Evolutionary conservation across 2,113 vertebrate species (phyloP).

Genomic region (Piprites chloris): DNA sequence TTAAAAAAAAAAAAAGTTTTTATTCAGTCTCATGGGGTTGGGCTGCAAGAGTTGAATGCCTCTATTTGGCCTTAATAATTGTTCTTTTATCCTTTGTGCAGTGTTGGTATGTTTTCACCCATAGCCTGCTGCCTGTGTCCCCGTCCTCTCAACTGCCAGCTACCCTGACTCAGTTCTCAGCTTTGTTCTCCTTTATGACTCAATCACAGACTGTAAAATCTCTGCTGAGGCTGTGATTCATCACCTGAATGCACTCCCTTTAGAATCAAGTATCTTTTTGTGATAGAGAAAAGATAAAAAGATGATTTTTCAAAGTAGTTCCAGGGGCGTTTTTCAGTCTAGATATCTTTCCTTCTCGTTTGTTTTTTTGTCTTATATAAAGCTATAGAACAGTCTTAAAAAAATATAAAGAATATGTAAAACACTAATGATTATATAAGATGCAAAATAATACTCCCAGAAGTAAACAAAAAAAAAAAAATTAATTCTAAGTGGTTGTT

Average conservation of each 20-base stretch:
- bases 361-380: neutral
- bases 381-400: neutral
- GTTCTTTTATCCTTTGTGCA: conserved; percentile 28
- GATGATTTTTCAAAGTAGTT: conserved; percentile 9
- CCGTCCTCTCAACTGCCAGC: neutral
- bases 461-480: neutral
- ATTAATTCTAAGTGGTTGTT: neutral
- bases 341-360: neutral
- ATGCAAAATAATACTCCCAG: neutral
- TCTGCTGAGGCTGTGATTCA: conserved; percentile 43
- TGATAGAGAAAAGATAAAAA: neutral
- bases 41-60: neutral
- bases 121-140: neutral
- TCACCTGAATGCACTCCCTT: conserved; percentile 14
- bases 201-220: conserved; percentile 10
- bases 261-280: conserved; percentile 1
- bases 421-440: neutral
- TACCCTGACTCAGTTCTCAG: neutral
- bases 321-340: neutral
- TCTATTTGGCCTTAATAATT: conserved; percentile 41
- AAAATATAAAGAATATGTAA: neutral
- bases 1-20: neutral
- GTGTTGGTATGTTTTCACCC: conserved; percentile 1
- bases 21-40: neutral
- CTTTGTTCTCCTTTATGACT: conserved; percentile 45